A percentile compares a stretch with the other conserved stretches of the same genome.
Conservation (phyloP, 2,113 vertebrate species). For the Sturnus vulgaris region DNA sequence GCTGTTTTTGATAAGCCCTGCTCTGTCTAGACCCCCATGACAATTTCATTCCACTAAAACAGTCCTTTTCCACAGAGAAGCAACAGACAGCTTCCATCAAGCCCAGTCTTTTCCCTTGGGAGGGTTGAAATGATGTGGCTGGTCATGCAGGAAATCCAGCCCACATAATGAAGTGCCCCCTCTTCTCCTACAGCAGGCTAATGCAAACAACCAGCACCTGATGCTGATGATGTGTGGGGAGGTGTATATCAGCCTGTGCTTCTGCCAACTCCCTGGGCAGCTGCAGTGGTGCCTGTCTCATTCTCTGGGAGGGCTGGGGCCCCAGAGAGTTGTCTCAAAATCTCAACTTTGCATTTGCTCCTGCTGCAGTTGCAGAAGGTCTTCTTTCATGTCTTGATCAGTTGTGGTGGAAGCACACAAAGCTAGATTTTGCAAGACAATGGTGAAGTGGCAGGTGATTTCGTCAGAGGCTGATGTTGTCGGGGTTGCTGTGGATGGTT, state of each 20-base stretch:
- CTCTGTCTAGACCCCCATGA: not conserved
- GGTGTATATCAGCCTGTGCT: not conserved
- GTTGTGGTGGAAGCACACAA: not conserved
- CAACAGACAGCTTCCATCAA: not conserved
- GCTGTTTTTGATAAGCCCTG: not conserved
- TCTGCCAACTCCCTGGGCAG: not conserved
- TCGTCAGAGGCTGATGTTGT: not conserved
- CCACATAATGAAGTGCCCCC: not conserved
- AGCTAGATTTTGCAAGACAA: not conserved
- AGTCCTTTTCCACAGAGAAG: not conserved
- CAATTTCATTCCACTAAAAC: not conserved
- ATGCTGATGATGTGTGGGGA: not conserved
- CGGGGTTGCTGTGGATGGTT: not conserved
- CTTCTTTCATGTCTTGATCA: not conserved
- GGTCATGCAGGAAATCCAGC: not conserved
- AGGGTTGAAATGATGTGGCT: not conserved
- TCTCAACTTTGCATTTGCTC: fast-evolving
- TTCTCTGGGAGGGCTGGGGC: not conserved
- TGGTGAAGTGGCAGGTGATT: not conserved
- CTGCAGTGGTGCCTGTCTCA: not conserved
- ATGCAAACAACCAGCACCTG: not conserved
- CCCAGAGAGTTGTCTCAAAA: fast-evolving
- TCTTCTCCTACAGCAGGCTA: not conserved
- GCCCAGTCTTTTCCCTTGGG: not conserved
- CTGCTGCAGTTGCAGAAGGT: not conserved